Base-by-base conservation (phyloP, 2,797 vertebrate species). In the Sphaeramia orbicularis region DNA sequence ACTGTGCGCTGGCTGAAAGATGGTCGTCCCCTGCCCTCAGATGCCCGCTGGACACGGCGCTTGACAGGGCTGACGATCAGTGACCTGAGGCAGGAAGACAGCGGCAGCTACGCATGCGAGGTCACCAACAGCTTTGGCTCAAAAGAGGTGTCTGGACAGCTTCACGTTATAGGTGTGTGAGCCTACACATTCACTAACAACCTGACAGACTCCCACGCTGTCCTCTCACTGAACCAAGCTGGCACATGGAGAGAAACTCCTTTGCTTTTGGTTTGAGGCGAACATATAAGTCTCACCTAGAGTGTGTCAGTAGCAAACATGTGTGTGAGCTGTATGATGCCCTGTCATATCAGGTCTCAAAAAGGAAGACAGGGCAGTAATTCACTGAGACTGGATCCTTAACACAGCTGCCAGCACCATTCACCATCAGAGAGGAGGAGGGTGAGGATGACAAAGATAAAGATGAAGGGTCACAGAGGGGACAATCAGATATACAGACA, bases 61-160 rank as follows among this genome's bases (percentile, higher is more conserved):
- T 89, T 97, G 89, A 98, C 97, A 0, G 98, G 97, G 32, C 94
- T 99, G 84, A 96, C 94, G 86, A 96, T 99, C 93, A 96, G 94
- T 0, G 97, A 97, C 91, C 94, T 98, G 80, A 94, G 95, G 10
- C 94, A 95, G 35, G 97, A 98, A 82, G 98, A 99, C 94, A 97
- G 97, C 0, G 97, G 97, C 69, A 96, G 94, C 84, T 99, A 99
- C 81, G 95, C 97, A 60, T 99, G 98, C 42, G 98, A 99, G 90
- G 96, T 99, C 90, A 99, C 97, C 90, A 99, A 99, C 93, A 98
- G 96, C 85, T 99, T 99, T 0, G 98, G 98, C 79, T 99, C 98
- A 1, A 96, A 97, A 70, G 97, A 99, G 86, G 97, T 96, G 91
- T 97, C 96, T 0, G 97, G 97, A 65, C 94, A 94, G 87, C 95